Conservation (phyloP, 2,888 invertebrate species). For the Aphodius sticticus region DNA sequence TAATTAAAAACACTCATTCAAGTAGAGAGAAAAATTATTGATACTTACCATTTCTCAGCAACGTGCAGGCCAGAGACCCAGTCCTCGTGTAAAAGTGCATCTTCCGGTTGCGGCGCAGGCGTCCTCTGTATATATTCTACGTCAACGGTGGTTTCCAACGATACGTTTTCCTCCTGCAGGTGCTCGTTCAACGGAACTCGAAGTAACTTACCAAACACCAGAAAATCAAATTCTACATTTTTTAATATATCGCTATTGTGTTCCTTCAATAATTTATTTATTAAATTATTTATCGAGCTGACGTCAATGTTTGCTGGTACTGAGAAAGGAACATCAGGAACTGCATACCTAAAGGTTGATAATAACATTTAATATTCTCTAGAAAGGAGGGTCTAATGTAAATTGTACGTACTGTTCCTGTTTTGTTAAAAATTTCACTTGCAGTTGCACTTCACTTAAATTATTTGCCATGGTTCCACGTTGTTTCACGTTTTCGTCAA, state of each 20-base stretch:
- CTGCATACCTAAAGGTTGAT: constrained; percentile 75
- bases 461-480: constrained; percentile 29
- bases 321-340: constrained; percentile 85
- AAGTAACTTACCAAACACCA: constrained; percentile 85
- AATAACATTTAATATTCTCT: constrained; percentile 6
- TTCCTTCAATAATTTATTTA: constrained; percentile 81
- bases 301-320: constrained; percentile 77
- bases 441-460: constrained; percentile 67
- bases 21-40: not conserved
- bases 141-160: constrained; percentile 85
- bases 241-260: constrained; percentile 57
- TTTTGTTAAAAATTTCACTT: constrained; percentile 82
- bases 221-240: constrained; percentile 83
- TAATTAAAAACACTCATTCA: no score
- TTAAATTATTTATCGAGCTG: constrained; percentile 76
- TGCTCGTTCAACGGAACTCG: constrained; percentile 76
- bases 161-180: constrained; percentile 76
- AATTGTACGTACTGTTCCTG: constrained; percentile 75
- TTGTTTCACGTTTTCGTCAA: constrained; percentile 18
- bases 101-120: constrained; percentile 91
- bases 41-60: constrained; percentile 69
- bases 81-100: constrained; percentile 94
- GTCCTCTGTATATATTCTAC: constrained; percentile 92
- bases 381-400: constrained; percentile 6
- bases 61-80: constrained; percentile 93